A percentile compares a stretch with the other conserved stretches of the same genome.
phyloP scores from a whole-genome alignment of 2,888 invertebrate genomes.

The Dryadula phaetusa region DNA sequence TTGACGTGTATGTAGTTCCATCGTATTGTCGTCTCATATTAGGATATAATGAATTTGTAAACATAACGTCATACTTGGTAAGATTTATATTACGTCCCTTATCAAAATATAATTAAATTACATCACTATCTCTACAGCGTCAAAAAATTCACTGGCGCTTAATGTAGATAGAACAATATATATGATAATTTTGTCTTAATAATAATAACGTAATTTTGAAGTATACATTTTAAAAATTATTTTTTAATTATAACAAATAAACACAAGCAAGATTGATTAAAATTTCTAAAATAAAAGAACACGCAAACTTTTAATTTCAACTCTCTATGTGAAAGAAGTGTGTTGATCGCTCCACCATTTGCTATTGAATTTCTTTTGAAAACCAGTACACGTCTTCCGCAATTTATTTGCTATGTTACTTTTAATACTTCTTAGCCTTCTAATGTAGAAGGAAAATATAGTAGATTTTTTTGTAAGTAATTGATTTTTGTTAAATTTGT shows the following conservation, averaged over 20 bases:
- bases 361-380: conserved; percentile 21
- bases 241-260: background rate
- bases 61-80: background rate
- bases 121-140: background rate
- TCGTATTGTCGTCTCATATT: background rate
- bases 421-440: conserved; percentile 3
- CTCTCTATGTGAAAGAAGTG: conserved; percentile 24
- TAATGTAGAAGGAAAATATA: conserved; percentile 12
- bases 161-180: too few species aligned
- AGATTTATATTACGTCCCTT: background rate
- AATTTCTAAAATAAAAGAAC: conserved; percentile 12
- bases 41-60: background rate
- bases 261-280: conserved; percentile 4
- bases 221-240: background rate
- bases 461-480: background rate
- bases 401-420: conserved; percentile 12
- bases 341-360: conserved; percentile 1
- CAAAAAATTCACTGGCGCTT: too few species aligned
- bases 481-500: too few species aligned
- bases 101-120: background rate
- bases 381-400: conserved; percentile 14
- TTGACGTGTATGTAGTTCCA: background rate
- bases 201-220: background rate
- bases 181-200: too few species aligned
- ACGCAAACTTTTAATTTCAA: conserved; percentile 26